A percentile compares a stretch with the other conserved stretches of the same genome.
These are phyloP conservation scores for Cremastinae sp. DNA, from an alignment of 2,888 invertebrate genomes.

Conservation along the genomic window DNA sequence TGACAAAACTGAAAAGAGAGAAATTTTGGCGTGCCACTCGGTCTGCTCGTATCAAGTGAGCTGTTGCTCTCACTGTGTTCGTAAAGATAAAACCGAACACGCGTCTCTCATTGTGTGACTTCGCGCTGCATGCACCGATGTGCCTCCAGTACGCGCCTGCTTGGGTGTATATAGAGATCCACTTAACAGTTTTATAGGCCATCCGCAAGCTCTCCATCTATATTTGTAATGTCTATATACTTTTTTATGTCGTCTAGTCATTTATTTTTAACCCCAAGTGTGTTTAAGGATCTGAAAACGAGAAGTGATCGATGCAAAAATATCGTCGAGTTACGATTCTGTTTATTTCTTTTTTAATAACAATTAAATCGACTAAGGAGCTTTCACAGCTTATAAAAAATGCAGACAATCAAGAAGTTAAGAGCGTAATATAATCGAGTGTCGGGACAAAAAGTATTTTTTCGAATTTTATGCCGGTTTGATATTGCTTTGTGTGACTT, in stretches of 20 bases:
- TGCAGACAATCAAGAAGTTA: no score
- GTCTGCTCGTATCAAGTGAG: constrained; percentile 45
- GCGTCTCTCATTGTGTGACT: not conserved
- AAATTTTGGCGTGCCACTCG: constrained; percentile 61
- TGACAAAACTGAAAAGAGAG: constrained; percentile 15
- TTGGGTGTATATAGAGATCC: not conserved
- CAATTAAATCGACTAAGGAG: no score
- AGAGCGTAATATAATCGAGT: no score
- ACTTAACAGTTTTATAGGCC: constrained; percentile 5
- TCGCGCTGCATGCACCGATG: not conserved
- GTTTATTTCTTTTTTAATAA: not conserved
- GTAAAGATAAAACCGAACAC: constrained; percentile 11
- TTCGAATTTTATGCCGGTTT: no score
- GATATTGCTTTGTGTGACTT: no score
- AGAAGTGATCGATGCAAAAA: not conserved
- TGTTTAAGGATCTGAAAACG: not conserved
- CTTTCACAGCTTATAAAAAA: no score
- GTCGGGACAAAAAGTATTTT: no score
- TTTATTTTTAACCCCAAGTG: not conserved
- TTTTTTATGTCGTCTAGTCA: not conserved
- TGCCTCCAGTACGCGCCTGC: not conserved
- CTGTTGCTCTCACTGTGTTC: constrained; percentile 4
- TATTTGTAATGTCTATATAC: not conserved
- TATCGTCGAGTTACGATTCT: not conserved
- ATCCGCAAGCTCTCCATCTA: constrained; percentile 9